Conservation (phyloP, 2,888 invertebrate genomes). For the Tachystola acroxantha region DNA sequence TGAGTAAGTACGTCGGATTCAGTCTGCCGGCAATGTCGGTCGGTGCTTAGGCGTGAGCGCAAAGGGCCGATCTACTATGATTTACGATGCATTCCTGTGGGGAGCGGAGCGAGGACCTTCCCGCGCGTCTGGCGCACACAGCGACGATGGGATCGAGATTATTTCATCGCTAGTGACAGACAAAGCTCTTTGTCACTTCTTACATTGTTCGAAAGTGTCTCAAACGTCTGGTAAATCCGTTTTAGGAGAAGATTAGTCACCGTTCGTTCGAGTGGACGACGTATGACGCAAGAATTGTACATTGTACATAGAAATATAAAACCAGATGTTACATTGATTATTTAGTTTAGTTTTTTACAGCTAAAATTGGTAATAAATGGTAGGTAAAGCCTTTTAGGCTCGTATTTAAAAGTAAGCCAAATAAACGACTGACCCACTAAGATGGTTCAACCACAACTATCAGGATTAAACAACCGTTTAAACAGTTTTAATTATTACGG, state of each 20-base stretch:
- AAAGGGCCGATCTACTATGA: slow-evolving; percentile 31
- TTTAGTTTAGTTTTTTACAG: too few species aligned
- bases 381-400: too few species aligned
- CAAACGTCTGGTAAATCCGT: slow-evolving; percentile 13
- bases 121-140: slow-evolving; percentile 33
- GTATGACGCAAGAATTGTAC: slow-evolving; percentile 6
- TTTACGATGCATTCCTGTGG: slow-evolving; percentile 66
- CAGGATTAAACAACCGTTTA: too few species aligned
- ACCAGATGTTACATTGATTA: too few species aligned
- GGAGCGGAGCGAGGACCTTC: slow-evolving; percentile 33
- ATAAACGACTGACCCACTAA: too few species aligned
- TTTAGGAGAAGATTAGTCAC: slow-evolving; percentile 30
- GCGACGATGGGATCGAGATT: slow-evolving; percentile 56
- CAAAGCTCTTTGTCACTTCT: slow-evolving; percentile 41
- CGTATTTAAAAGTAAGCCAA: too few species aligned
- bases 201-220: slow-evolving; percentile 28
- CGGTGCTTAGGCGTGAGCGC: slow-evolving; percentile 6
- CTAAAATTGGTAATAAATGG: too few species aligned
- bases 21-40: not conserved
- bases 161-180: slow-evolving; percentile 54
- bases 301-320: not conserved
- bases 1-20: too few species aligned
- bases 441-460: too few species aligned
- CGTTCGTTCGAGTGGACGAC: slow-evolving; percentile 12
- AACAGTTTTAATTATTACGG: too few species aligned